Evolutionary conservation across 1,140 invertebrate genomes (phyloP).

Genomic region (Temnothorax nylanderi): DNA sequence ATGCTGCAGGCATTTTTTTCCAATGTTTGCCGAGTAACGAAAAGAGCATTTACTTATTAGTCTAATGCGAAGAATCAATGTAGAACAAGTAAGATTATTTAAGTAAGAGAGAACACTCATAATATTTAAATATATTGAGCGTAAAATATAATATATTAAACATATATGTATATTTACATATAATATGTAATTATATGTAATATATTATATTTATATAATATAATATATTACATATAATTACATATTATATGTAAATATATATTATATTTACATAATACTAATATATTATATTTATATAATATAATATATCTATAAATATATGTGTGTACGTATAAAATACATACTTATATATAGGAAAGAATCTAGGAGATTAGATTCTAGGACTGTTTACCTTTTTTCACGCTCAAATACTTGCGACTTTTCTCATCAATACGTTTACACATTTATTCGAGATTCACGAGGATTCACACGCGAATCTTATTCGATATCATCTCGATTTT

Average conservation of each 20-base stretch:
- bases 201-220: neutral
- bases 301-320: neutral
- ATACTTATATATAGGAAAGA: neutral
- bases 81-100: neutral
- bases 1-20: neutral
- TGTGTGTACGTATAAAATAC: too few species aligned
- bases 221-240: too few species aligned
- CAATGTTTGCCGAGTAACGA: neutral
- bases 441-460: constrained; percentile 6
- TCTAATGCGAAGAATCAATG: neutral
- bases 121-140: neutral
- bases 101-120: neutral
- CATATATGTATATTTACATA: neutral
- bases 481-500: constrained; percentile 71
- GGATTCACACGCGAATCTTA: constrained; percentile 64
- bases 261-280: neutral
- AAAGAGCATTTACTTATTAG: neutral
- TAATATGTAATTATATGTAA: neutral
- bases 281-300: neutral
- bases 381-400: neutral
- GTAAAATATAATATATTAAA: neutral
- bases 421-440: neutral
- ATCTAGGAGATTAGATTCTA: neutral
- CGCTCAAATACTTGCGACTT: neutral
- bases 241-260: neutral